Evolutionary conservation across 1,140 invertebrate genomes (phyloP).

Genomic region (Lasaia peninsularis): DNA sequence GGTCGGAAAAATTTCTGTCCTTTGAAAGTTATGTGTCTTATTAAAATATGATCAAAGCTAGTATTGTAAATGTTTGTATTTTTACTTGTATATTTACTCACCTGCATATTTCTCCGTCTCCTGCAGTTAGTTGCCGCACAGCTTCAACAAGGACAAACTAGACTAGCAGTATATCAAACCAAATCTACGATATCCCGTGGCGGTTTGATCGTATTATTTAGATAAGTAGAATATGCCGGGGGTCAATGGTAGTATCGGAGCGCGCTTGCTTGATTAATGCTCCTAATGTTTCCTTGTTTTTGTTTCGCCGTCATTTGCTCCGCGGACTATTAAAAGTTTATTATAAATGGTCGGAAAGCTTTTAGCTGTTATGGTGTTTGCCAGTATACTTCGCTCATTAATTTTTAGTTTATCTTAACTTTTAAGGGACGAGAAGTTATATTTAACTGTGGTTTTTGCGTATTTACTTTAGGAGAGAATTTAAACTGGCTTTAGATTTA

Average conservation of each 20-base stretch:
- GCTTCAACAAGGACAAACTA: too few relatives aligned
- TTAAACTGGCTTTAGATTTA: not conserved
- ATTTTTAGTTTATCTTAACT: slow-evolving; percentile 11
- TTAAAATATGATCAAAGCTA: too few relatives aligned
- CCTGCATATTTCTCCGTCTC: too few relatives aligned
- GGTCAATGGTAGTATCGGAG: slow-evolving; percentile 33
- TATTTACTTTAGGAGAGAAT: not conserved
- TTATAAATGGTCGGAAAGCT: slow-evolving; percentile 13
- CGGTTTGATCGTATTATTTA: not conserved
- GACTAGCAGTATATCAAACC: too few relatives aligned
- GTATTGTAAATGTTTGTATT: too few relatives aligned
- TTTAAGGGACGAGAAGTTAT: not conserved
- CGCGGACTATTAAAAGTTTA: slow-evolving; percentile 18
- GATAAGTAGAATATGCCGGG: not conserved
- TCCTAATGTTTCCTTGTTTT: slow-evolving; percentile 21
- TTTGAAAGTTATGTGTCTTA: too few relatives aligned
- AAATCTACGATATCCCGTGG: not conserved
- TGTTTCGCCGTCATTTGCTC: slow-evolving; percentile 20
- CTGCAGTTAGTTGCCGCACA: too few relatives aligned
- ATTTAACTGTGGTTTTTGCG: not conserved
- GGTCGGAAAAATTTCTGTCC: too few relatives aligned
- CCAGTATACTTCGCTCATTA: slow-evolving; percentile 6
- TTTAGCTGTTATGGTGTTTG: slow-evolving; percentile 12
- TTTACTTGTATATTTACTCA: too few relatives aligned
- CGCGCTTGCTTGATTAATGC: slow-evolving; percentile 29